phyloP scores from a whole-genome alignment of 2,888 invertebrate genomes.

The Dicyrtomina minuta region DNA sequence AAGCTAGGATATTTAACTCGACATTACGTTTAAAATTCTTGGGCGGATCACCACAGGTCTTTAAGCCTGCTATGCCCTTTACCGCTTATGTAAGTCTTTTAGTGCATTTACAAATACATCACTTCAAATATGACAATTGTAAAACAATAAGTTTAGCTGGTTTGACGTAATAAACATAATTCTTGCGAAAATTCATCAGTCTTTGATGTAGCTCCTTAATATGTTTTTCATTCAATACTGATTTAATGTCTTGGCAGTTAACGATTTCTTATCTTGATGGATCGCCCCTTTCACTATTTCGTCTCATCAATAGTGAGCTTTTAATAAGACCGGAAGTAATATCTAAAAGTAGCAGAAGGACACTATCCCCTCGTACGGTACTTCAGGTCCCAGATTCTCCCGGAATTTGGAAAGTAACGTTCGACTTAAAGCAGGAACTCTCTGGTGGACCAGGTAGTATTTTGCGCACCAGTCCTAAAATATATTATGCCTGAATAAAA shows the following conservation, averaged over 20 bases:
- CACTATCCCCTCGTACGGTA: conserved; percentile 65
- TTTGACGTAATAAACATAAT: too few relatives aligned
- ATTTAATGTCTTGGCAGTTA: conserved; percentile 62
- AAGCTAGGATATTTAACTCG: conserved; percentile 83
- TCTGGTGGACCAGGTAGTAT: conserved; percentile 26
- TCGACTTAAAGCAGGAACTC: conserved; percentile 62
- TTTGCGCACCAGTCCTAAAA: too few relatives aligned
- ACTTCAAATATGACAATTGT: too few relatives aligned
- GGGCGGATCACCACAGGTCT: conserved; percentile 84
- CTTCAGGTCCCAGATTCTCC: conserved; percentile 67
- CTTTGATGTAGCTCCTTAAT: too few relatives aligned
- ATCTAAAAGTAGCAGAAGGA: conserved; percentile 65
- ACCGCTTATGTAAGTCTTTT: conserved; percentile 70
- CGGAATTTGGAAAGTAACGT: conserved; percentile 79
- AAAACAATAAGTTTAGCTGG: too few relatives aligned
- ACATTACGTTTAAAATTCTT: conserved; percentile 79
- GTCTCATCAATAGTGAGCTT: conserved; percentile 67
- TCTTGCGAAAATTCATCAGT: too few relatives aligned
- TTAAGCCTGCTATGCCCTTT: conserved; percentile 92
- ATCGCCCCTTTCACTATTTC: conserved; percentile 69
- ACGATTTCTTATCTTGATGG: conserved; percentile 90
- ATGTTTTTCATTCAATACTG: too few relatives aligned
- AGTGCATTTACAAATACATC: too few relatives aligned
- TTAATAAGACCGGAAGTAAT: conserved; percentile 68
- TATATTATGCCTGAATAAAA: not conserved